phyloP scores from a whole-genome alignment of 1,140 invertebrate species.

The Anastrepha obliqua region DNA sequence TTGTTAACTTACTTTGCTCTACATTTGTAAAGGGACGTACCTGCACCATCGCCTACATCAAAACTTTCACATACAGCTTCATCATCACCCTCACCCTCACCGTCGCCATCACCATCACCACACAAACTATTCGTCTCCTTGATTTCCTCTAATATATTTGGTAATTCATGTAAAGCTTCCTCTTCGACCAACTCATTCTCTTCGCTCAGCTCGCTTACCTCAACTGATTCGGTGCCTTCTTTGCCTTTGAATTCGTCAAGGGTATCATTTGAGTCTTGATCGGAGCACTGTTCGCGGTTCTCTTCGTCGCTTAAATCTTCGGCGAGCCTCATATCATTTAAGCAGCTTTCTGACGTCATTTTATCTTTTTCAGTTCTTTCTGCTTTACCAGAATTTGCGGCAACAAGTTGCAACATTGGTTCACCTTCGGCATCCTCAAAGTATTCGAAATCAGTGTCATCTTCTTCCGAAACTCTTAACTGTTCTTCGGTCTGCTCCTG shows the following conservation, averaged over 20 bases:
- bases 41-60: background rate
- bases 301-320: constrained; percentile 4
- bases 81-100: background rate
- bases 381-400: background rate
- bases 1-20: background rate
- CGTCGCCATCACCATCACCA: background rate
- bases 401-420: background rate
- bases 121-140: background rate
- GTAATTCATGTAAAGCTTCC: background rate
- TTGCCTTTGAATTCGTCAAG: constrained; percentile 14
- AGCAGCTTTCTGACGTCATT: background rate
- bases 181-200: constrained; percentile 19
- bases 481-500: background rate
- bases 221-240: constrained; percentile 22
- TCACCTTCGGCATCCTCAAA: constrained; percentile 35
- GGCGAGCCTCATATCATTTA: background rate
- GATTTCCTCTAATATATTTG: constrained; percentile 10
- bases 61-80: background rate
- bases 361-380: background rate
- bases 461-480: background rate
- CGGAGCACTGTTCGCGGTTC: constrained; percentile 7
- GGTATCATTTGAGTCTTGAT: constrained; percentile 18
- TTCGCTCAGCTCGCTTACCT: constrained; percentile 17
- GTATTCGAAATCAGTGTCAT: background rate
- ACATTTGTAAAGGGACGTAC: background rate